Percentiles rank a stretch among this genome's conserved stretches.
Conservation (phyloP, 2,113 vertebrate genomes). For the Anthoscopus minutus region DNA sequence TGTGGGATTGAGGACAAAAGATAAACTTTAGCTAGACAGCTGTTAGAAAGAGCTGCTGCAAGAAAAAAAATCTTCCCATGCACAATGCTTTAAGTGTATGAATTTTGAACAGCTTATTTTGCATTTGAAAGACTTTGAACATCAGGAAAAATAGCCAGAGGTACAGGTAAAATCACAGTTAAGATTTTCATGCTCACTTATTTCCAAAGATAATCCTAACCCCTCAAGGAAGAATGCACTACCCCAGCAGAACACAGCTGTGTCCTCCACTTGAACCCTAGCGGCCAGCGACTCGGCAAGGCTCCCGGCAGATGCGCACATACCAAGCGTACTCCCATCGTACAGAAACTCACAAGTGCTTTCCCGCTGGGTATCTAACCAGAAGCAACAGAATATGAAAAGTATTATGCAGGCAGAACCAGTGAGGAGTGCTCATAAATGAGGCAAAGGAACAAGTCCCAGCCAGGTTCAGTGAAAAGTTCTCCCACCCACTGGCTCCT, state of each 20-base stretch:
- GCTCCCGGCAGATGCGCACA: not conserved
- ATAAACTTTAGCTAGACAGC: not conserved
- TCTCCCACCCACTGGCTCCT: not conserved
- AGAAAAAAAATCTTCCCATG: not conserved
- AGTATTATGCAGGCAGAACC: not conserved
- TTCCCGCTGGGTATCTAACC: not conserved
- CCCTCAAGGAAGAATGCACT: not conserved
- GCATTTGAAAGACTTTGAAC: not conserved
- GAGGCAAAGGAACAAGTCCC: not conserved
- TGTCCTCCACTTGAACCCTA: not conserved
- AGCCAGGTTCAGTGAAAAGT: not conserved
- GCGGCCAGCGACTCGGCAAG: not conserved
- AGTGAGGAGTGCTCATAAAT: not conserved
- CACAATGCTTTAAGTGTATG: not conserved
- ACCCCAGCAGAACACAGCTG: not conserved
- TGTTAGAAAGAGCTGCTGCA: not conserved
- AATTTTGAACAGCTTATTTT: not conserved
- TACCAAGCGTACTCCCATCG: rapidly evolving
- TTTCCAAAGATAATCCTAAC: not conserved
- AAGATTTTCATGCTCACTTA: not conserved
- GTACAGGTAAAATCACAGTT: not conserved
- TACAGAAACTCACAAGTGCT: not conserved
- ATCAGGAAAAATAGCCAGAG: not conserved
- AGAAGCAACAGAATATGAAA: not conserved
- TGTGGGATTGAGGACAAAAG: not conserved